Evolutionary conservation across 37 sponge, comb jelly and placozoan species (phyloP).

Genomic region (Halichondria panicea): DNA sequence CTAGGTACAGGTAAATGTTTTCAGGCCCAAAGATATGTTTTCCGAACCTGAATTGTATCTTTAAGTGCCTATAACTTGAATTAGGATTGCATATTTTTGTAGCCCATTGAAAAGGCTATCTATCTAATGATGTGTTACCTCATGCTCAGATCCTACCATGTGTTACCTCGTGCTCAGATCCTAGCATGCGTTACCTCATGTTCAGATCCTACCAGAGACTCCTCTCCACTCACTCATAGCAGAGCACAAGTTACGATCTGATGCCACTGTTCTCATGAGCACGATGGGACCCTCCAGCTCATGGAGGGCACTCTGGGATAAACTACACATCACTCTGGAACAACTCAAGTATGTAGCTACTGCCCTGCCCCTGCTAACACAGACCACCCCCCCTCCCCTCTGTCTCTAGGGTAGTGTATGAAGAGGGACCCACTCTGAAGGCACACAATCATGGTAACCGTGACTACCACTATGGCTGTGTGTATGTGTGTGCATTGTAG

Average conservation of each 20-base stretch:
- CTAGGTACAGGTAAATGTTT: no score
- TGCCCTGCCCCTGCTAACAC: neutral
- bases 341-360: slow-evolving; percentile 21
- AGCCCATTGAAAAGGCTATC: neutral
- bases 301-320: slow-evolving; percentile 28
- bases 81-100: neutral
- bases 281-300: slow-evolving; percentile 27
- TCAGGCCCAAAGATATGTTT: no score
- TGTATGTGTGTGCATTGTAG: no score
- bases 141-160: neutral
- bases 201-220: slow-evolving; percentile 32
- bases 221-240: slow-evolving; percentile 22
- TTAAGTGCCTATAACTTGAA: neutral
- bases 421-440: neutral
- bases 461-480: no score
- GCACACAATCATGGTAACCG: neutral
- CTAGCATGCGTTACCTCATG: neutral
- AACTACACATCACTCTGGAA: slow-evolving; percentile 18
- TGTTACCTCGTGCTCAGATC: neutral
- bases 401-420: neutral
- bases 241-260: slow-evolving; percentile 10
- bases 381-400: neutral
- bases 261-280: slow-evolving; percentile 34
- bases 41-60: no score
- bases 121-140: neutral